Evolutionary conservation across 2,113 vertebrate species (phyloP).

Genomic region (Gobiocypris rarus): DNA sequence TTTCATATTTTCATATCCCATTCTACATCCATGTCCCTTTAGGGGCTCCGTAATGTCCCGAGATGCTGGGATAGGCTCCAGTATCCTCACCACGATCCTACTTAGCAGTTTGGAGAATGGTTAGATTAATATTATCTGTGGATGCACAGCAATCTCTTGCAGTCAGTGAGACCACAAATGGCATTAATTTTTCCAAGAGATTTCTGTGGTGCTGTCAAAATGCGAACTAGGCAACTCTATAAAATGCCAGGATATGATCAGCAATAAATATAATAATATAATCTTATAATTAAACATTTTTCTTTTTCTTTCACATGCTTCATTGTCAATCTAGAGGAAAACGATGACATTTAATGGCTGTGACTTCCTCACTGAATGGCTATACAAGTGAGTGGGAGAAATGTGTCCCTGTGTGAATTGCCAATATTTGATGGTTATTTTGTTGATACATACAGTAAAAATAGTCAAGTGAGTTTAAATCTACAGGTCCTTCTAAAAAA

Average conservation of each 20-base stretch:
- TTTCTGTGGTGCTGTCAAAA: too few species aligned
- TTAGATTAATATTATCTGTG: too few species aligned
- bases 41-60: too few species aligned
- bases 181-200: rapidly evolving
- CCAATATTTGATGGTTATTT: neutral
- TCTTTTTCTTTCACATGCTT: neutral
- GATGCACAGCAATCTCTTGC: too few species aligned
- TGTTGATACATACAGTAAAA: neutral
- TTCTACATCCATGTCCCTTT: too few species aligned
- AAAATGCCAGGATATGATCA: neutral
- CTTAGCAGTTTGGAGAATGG: too few species aligned
- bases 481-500: too few species aligned
- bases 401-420: neutral
- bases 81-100: too few species aligned
- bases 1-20: too few species aligned
- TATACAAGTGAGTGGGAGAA: slow-evolving; percentile 89
- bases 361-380: slow-evolving; percentile 90
- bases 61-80: too few species aligned
- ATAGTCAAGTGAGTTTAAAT: neutral
- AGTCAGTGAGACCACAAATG: too few species aligned
- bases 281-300: neutral
- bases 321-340: slow-evolving; percentile 79
- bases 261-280: neutral
- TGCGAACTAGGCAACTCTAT: neutral
- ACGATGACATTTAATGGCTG: slow-evolving; percentile 84